A percentile compares a stretch with the other conserved stretches of the same genome.
phyloP scores from a whole-genome alignment of 2,797 vertebrate species.

The Rhincodon typus region DNA sequence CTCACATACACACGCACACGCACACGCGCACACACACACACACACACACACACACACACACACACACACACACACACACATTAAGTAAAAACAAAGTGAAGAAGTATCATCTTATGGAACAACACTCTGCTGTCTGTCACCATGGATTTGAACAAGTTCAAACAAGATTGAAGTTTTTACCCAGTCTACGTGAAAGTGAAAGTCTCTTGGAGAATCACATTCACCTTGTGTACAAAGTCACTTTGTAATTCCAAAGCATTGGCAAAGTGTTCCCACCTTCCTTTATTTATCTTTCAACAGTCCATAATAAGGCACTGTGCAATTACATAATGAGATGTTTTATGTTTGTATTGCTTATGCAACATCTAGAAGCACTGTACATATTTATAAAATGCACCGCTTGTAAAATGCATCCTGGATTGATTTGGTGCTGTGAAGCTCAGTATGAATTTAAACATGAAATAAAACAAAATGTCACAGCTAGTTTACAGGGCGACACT shows the following conservation, averaged over 20 bases:
- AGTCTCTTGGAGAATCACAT: no score
- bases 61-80: not conserved
- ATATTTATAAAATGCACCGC: not conserved
- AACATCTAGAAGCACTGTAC: not conserved
- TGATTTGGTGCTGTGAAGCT: not conserved
- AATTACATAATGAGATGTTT: no score
- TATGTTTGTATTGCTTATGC: not conserved
- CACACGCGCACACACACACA: no score
- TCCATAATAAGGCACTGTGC: not conserved
- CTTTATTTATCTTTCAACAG: not conserved
- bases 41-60: no score
- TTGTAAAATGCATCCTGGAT: not conserved
- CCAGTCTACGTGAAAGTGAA: not conserved
- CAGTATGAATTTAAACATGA: no score
- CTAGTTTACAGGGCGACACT: not conserved
- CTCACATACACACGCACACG: no score
- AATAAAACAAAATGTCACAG: not conserved
- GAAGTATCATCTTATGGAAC: not conserved
- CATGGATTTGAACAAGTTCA: not conserved
- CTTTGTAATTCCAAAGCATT: no score
- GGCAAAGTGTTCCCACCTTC: not conserved
- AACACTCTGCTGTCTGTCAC: not conserved
- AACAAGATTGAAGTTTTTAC: not conserved
- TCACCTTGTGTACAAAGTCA: not conserved
- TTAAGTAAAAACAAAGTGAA: not conserved